Evolutionary conservation across 2,113 vertebrate species (phyloP), one percentile per base, ranked within the genome.

Genomic region (Microtus richardsoni): DNA sequence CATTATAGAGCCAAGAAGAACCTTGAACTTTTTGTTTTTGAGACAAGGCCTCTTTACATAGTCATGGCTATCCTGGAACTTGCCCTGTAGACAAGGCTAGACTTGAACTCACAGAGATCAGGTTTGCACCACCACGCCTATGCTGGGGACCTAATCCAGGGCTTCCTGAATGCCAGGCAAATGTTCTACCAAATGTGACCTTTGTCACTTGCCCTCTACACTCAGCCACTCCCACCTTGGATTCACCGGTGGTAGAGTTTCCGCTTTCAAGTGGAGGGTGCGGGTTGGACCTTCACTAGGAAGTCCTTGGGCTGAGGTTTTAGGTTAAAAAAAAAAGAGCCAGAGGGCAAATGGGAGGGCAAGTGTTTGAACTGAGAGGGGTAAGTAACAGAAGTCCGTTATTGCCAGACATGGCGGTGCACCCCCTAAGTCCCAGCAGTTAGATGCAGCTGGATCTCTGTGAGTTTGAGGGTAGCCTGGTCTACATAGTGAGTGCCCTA

Each of bases 391-490:
- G n/a, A 64, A 26, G 12, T 9, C 22, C 3, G 14, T 28, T 26
- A 66, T 24, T 83, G 49, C 26, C 44, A 78, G 26, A 6, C n/a
- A 39, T 0, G 1, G 82, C 0, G 1, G 41, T 19, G 11, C 41
- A 14, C 30, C 17, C 62, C 54, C 17, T 49, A 54, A 36, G 33
- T 17, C 28, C 62, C 39, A 66, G 41, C 64, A 49, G 28, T 70
- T 24, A 36, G 62, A 13, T 47, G 30, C 84, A 86, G 83, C 28
- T 33, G 62, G 30, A 49, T 21, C 30, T 64, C 39, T 62, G 36
- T 62, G 39, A 84, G 58, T 6, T 64, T 64, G 28, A 86, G 41
- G 62, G 30, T 66, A 86, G 62, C 62, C 83, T 33, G 30, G 17
- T 30, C 62, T 85, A 85, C 28, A 33, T 2, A 85, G 17, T 33